Base-by-base conservation (phyloP, 53 echinoderm and acorn worm species). In the Antedon mediterranea region DNA sequence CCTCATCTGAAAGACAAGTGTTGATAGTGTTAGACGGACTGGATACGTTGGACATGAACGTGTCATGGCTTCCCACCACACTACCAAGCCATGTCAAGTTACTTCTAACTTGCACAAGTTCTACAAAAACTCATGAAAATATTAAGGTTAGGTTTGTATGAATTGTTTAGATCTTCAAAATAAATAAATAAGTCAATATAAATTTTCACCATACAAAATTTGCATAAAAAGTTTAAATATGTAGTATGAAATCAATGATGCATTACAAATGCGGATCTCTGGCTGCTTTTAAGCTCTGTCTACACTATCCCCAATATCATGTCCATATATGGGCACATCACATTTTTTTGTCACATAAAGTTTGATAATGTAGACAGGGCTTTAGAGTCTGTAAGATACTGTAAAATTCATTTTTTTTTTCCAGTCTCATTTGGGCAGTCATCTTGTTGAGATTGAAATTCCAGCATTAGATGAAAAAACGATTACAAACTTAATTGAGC, bases 1-100 rank as follows among this genome's bases (percentile, higher is more conserved):
- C 88, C 28, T 80, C 92, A 18, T 84, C 79, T 44, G 83, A 97
- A 72, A 89, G 92, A 76, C 97, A 92, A 78, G 90, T 97, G 28
- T 88, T 90, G 82, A 84, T 97, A 31, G 83, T 97, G 28, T 75
- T 97, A 34, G 97, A 97, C 30, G 97, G 97, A 74, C 81, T 97
- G 1, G 97, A 97, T 75, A 89, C 87, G 77, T 87, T 97, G 32
- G 34, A 74, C 9, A 77, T 80, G 13, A 30, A 79, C 30, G 82
- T 82, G 15, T 84, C 87, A 20, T 93, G 92, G 88, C 85, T 92
- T 70, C 97, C 97, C 4, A 88, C 89, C 76, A 77, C 72, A 31
- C 81, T 97, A 75, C 92, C 97, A 13, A 75, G 85, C 30, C 81
- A 90, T 33, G 92, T 97, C 34, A 97, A 97, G 86, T 89, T 97